Conservation (phyloP, 2,888 invertebrate species). For the Aricia artaxerxes region DNA sequence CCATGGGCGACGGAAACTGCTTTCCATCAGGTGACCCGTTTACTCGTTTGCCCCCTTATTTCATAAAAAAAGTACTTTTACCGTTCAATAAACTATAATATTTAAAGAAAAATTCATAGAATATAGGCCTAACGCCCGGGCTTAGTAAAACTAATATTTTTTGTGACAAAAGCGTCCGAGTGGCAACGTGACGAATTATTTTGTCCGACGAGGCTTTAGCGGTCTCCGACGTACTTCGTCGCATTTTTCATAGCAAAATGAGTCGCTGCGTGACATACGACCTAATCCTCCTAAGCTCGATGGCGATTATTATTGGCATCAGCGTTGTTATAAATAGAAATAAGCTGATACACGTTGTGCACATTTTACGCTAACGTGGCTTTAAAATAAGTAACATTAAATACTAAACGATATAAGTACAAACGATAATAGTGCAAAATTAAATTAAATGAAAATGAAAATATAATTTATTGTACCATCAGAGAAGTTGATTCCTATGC, state of each 20-base stretch:
- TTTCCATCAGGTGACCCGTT: too few species aligned
- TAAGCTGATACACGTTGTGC: not conserved
- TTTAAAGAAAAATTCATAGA: not conserved
- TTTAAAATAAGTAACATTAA: not conserved
- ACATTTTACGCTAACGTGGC: not conserved
- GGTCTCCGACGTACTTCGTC: not conserved
- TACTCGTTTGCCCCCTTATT: too few species aligned
- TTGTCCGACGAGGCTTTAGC: conserved; percentile 6
- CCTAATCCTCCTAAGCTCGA: conserved; percentile 19
- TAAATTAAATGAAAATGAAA: too few species aligned
- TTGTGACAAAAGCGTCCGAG: conserved; percentile 6
- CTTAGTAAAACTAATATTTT: not conserved
- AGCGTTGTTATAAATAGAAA: conserved; percentile 8
- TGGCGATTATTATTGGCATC: conserved; percentile 3
- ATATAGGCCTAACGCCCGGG: not conserved
- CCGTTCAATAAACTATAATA: not conserved
- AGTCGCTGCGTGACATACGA: not conserved
- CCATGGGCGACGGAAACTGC: too few species aligned
- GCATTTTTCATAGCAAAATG: conserved; percentile 20
- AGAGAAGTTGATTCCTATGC: too few species aligned
- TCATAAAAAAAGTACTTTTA: not conserved
- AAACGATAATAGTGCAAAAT: not conserved
- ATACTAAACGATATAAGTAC: too few species aligned
- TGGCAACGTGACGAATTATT: conserved; percentile 16
- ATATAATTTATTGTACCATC: too few species aligned